Conservation (phyloP, 2,113 vertebrate genomes). For the Mus spicilegus region DNA sequence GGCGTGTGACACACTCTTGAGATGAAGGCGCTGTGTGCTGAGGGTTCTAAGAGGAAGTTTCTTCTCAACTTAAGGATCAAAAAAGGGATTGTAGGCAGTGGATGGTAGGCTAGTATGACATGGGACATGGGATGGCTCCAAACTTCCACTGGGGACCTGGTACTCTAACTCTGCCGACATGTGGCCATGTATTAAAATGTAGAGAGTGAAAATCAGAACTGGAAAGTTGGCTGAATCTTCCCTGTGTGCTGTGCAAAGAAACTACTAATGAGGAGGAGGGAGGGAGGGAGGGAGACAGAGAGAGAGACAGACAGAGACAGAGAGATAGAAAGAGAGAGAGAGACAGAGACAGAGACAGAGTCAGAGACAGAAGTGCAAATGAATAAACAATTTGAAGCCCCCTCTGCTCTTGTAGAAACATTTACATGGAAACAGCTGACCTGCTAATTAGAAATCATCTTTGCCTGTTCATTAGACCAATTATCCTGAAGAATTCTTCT, state of each 20-base stretch:
- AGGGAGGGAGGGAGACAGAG: neutral
- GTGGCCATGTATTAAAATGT: neutral
- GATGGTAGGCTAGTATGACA: neutral
- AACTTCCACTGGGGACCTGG: neutral
- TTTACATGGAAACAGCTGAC: constrained; percentile 67
- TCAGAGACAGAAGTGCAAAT: neutral
- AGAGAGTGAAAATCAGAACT: neutral
- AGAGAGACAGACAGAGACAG: neutral
- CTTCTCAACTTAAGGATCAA: neutral
- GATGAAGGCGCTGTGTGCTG: neutral
- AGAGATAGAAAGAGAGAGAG: no score
- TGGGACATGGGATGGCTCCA: neutral
- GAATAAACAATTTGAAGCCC: constrained; percentile 1
- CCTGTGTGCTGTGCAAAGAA: neutral
- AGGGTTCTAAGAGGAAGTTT: neutral
- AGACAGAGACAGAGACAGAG: neutral
- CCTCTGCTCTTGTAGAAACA: constrained; percentile 21
- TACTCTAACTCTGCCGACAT: neutral
- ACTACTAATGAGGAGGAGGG: neutral
- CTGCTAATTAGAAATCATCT: constrained; percentile 73
- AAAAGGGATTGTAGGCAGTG: neutral
- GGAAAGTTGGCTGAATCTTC: neutral
- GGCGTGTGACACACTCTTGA: neutral
- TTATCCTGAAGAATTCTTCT: constrained; percentile 59
- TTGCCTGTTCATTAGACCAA: constrained; percentile 73